Percentiles rank a stretch among this genome's conserved stretches.
These are phyloP conservation scores for Chrysocyon brachyurus DNA, from an alignment of 2,797 vertebrate genomes.

Conservation along the genomic window DNA sequence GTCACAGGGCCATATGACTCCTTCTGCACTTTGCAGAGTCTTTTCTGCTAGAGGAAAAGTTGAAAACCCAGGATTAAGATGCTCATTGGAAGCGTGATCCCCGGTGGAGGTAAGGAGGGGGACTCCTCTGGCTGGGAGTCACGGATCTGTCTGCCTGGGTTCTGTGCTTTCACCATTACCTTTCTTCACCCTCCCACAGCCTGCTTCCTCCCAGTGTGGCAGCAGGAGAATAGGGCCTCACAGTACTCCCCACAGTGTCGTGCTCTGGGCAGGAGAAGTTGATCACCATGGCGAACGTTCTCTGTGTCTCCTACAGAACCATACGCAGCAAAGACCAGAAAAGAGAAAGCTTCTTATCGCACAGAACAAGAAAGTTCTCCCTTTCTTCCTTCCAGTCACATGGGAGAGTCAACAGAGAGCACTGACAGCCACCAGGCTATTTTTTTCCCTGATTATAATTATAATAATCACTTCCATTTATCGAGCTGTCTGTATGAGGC, in stretches of 20 bases:
- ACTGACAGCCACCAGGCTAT: background rate
- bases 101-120: background rate
- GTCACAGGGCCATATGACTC: accelerated
- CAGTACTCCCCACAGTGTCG: background rate
- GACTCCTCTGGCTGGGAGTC: background rate
- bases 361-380: background rate
- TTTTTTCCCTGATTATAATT: background rate
- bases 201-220: background rate
- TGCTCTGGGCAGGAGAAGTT: background rate
- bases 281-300: accelerated
- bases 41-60: background rate
- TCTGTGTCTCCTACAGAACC: background rate
- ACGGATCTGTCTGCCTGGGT: background rate
- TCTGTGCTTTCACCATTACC: background rate
- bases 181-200: background rate
- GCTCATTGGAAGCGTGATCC: accelerated
- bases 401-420: background rate
- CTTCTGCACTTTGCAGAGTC: background rate
- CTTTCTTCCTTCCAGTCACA: background rate
- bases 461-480: background rate
- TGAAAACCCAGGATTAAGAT: background rate
- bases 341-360: background rate
- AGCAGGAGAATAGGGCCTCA: background rate
- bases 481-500: background rate
- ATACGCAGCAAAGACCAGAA: background rate